Evolutionary conservation across 92 coral and sea anemone species (phyloP).

Genomic region (Anthopleura xanthogrammica): DNA sequence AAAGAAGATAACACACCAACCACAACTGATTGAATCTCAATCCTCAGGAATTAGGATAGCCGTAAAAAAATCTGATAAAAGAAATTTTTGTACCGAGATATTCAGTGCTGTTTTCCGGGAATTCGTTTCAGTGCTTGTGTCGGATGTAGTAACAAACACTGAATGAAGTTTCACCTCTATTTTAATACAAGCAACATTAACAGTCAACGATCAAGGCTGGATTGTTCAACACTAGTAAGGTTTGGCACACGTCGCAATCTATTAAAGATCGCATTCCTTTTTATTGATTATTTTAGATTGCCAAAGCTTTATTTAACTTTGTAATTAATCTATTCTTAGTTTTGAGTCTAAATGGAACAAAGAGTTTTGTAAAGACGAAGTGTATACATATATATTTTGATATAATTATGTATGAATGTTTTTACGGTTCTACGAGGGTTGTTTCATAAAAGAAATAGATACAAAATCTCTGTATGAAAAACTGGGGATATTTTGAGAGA

Average conservation of each 20-base stretch:
- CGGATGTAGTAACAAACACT: slow-evolving; percentile 2
- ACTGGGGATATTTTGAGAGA: neutral
- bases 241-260: slow-evolving; percentile 19
- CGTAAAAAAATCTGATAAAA: slow-evolving; percentile 23
- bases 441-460: neutral
- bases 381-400: neutral
- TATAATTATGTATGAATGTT: neutral
- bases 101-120: neutral
- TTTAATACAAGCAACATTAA: slow-evolving; percentile 10
- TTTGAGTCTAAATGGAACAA: slow-evolving; percentile 2
- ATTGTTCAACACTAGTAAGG: slow-evolving; percentile 10
- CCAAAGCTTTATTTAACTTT: slow-evolving; percentile 17
- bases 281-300: neutral
- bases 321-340: slow-evolving; percentile 10
- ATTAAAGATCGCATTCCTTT: slow-evolving; percentile 1
- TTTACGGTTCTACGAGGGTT: neutral
- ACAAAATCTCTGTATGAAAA: neutral
- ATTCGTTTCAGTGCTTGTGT: neutral
- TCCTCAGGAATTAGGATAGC: slow-evolving; percentile 42
- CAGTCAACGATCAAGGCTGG: neutral
- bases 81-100: neutral
- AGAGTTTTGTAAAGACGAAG: neutral
- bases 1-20: slow-evolving; percentile 19
- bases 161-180: slow-evolving; percentile 23
- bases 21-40: slow-evolving; percentile 17